Percentiles rank a stretch among this genome's conserved stretches.
Conservation (phyloP, 2,888 invertebrate species). For the Chesias legatella region DNA sequence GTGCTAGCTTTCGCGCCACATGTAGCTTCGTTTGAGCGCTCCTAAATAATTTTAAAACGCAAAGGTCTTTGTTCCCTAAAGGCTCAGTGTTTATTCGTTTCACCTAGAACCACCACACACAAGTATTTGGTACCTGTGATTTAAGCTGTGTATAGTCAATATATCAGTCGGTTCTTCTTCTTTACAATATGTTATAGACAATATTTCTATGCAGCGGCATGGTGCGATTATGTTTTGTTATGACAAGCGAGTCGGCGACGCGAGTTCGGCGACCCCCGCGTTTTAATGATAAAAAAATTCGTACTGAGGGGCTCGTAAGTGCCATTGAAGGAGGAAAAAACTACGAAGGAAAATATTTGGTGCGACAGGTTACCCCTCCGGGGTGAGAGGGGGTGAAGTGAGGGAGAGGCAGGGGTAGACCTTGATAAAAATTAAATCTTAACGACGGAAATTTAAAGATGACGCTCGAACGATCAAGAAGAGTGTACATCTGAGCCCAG, state of each 20-base stretch:
- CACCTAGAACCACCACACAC: too few relatives aligned
- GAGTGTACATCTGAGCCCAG: conserved; percentile 77
- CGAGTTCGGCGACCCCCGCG: conserved; percentile 77
- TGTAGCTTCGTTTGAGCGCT: too few relatives aligned
- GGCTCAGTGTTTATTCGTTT: too few relatives aligned
- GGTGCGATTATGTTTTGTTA: conserved; percentile 75
- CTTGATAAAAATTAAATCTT: conserved; percentile 81
- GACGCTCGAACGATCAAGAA: conserved; percentile 80
- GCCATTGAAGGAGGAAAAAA: conserved; percentile 79
- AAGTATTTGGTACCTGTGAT: too few relatives aligned
- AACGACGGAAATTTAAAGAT: conserved; percentile 81
- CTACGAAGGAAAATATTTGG: conserved; percentile 80
- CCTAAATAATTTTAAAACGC: too few relatives aligned
- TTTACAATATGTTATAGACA: conserved; percentile 2
- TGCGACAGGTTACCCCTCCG: conserved; percentile 74
- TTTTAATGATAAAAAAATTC: conserved; percentile 82
- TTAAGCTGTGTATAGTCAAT: too few relatives aligned
- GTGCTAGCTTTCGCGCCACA: too few relatives aligned
- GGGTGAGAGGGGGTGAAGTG: conserved; percentile 37
- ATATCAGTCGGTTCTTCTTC: too few relatives aligned
- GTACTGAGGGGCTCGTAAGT: conserved; percentile 78
- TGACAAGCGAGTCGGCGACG: conserved; percentile 74
- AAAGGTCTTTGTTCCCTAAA: too few relatives aligned
- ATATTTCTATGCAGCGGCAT: conserved; percentile 39
- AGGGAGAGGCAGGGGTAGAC: conserved; percentile 39